Evolutionary conservation across 2,888 invertebrate species (phyloP).

Genomic region (Pasiphila rectangulata): DNA sequence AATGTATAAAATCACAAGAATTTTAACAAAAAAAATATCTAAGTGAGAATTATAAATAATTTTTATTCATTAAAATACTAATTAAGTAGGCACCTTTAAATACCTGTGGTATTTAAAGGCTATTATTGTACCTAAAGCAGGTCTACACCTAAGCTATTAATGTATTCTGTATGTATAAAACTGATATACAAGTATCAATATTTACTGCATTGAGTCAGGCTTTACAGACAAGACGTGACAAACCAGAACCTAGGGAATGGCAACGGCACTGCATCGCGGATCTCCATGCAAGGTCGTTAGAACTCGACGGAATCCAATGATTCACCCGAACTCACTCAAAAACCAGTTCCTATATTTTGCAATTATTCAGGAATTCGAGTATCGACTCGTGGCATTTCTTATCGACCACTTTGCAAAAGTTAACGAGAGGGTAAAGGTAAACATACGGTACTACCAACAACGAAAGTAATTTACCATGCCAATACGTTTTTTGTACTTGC

Average conservation of each 20-base stretch:
- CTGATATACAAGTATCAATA: neutral
- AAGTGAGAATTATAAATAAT: too few relatives aligned
- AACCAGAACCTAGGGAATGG: constrained; percentile 56
- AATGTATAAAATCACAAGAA: too few relatives aligned
- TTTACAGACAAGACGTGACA: constrained; percentile 45
- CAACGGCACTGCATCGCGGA: constrained; percentile 42
- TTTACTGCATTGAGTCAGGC: constrained; percentile 15
- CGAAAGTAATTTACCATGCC: constrained; percentile 5
- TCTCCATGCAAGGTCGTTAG: constrained; percentile 65
- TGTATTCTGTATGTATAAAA: too few relatives aligned
- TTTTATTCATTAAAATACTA: too few relatives aligned
- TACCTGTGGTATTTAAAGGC: too few relatives aligned
- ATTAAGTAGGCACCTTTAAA: too few relatives aligned
- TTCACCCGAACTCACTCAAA: constrained; percentile 26
- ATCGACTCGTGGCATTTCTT: constrained; percentile 1
- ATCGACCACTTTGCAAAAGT: neutral
- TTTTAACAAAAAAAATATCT: too few relatives aligned
- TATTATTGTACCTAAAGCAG: too few relatives aligned
- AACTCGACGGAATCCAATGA: constrained; percentile 35
- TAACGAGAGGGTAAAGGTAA: neutral
- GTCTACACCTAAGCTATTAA: too few relatives aligned
- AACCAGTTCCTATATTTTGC: constrained; percentile 22
- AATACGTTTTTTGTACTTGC: constrained; percentile 17
- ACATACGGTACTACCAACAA: neutral
- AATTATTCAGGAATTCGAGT: constrained; percentile 5